phyloP scores from a whole-genome alignment of 1,140 invertebrate species.

The Diachasma alloeum region DNA sequence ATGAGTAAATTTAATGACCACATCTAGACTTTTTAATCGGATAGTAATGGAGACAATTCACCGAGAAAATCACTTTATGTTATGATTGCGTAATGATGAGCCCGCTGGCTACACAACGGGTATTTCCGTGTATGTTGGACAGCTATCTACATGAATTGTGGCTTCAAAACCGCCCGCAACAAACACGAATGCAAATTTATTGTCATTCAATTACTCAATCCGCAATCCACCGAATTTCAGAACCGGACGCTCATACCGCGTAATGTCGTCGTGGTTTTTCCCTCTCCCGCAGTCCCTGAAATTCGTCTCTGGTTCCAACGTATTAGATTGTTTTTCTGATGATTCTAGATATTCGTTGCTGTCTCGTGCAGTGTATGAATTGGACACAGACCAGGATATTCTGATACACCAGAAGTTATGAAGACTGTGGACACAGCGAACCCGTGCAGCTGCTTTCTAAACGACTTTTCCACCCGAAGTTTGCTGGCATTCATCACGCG shows the following conservation, averaged over 20 bases:
- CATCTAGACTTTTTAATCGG: neutral
- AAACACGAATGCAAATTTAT: slow-evolving; percentile 63
- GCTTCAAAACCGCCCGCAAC: slow-evolving; percentile 52
- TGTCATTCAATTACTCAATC: slow-evolving; percentile 63
- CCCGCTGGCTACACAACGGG: slow-evolving; percentile 43
- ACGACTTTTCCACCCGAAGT: slow-evolving; percentile 34
- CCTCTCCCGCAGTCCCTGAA: neutral
- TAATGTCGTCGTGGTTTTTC: slow-evolving; percentile 41
- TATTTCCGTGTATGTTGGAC: slow-evolving; percentile 4
- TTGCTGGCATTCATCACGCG: slow-evolving; percentile 38
- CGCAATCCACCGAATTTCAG: slow-evolving; percentile 42
- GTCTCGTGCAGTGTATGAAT: too few species aligned
- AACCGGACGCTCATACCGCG: slow-evolving; percentile 55
- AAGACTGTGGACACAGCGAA: slow-evolving; percentile 20
- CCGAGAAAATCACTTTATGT: slow-evolving; percentile 22
- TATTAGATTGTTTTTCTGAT: neutral
- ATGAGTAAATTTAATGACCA: neutral
- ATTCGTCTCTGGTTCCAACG: neutral
- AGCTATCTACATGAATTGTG: slow-evolving; percentile 53
- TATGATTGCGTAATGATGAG: slow-evolving; percentile 60
- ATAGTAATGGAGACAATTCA: neutral
- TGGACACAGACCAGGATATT: too few species aligned
- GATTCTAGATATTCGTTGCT: neutral
- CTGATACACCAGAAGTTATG: slow-evolving; percentile 28
- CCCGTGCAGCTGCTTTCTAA: slow-evolving; percentile 29